Base-by-base conservation (phyloP, 2,797 vertebrate species). In the Scleropages formosus region DNA sequence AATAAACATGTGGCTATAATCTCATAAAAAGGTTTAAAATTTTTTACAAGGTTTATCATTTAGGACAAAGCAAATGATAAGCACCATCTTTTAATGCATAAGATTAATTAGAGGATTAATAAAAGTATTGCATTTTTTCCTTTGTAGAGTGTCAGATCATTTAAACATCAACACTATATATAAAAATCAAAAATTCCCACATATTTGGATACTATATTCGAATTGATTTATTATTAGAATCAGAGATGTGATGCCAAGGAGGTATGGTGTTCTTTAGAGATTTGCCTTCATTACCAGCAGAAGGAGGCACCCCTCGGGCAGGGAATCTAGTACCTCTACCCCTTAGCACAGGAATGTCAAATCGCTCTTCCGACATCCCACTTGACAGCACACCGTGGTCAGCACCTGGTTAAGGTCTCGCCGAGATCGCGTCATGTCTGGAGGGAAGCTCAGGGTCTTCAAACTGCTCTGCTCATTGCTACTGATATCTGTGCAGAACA, bases 321-420 rank as follows among this genome's bases (percentile, higher is more conserved):
- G n/a, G n/a, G n/a, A n/a, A 6, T 39, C 39, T 39, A 39, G 6
- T 6, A 39, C 31, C 31, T 31, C 9, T 72, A 16, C 24, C 31
- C 59, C 72, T 81, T 86, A 91, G 85, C 91, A 92, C 82, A 93
- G 85, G 68, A 80, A 79, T 46, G 80, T 80, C 73, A 93, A 85
- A 75, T 92, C 90, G 10, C 79, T 89, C 77, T 83, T 89, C 70
- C 72, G 81, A 77, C 91, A 92, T 76, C 90, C 92, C 11, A 79
- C 59, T 68, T 89, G 80, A 81, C 91, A 93, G 80, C 91, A 93
- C 59, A 31, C 73, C 24, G 77, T 75, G 67, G 83, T 82, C 65
- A 91, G 68, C 0, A 82, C 84, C 4, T 87, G 63, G 46, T 82
- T 84, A 60, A 87, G 69, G 56, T 89, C 87, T 73, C 88, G 80